Conservation (phyloP, 1,140 invertebrate genomes). For the Arion vulgaris region DNA sequence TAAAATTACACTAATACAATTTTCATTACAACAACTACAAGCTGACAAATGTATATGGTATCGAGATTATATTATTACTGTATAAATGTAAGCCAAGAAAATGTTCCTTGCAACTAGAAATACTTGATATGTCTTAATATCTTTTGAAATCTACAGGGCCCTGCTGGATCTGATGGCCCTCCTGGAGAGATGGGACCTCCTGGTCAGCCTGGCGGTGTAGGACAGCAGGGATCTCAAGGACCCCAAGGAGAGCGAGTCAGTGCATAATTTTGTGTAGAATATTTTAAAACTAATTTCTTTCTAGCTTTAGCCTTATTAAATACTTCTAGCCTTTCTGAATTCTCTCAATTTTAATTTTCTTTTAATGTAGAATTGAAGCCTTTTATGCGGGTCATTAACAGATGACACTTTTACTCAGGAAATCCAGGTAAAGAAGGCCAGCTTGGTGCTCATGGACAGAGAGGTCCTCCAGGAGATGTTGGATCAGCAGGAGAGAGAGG, state of each 20-base stretch:
- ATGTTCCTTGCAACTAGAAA: no score
- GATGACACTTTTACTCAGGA: constrained; percentile 10
- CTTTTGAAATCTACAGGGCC: constrained; percentile 47
- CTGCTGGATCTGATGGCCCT: constrained; percentile 60
- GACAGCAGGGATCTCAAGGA: constrained; percentile 63
- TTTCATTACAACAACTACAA: no score
- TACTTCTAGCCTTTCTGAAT: no score
- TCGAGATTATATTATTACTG: no score
- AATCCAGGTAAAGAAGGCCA: constrained; percentile 51
- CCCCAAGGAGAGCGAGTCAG: constrained; percentile 59
- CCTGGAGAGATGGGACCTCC: constrained; percentile 64
- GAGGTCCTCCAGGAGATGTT: constrained; percentile 55
- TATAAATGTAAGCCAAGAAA: no score
- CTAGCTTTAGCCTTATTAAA: no score
- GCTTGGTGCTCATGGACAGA: constrained; percentile 51
- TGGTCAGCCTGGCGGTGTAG: constrained; percentile 57
- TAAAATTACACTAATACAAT: no score
- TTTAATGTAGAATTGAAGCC: no score
- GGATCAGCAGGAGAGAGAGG: constrained; percentile 57
- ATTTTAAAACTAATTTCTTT: neutral
- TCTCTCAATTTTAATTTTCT: no score
- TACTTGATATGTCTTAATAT: neutral
- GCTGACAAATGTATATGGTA: no score
- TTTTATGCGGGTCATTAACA: no score
- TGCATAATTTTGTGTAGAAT: neutral